Conservation (phyloP, 1,140 invertebrate genomes). For the Nasonia longicornis region DNA sequence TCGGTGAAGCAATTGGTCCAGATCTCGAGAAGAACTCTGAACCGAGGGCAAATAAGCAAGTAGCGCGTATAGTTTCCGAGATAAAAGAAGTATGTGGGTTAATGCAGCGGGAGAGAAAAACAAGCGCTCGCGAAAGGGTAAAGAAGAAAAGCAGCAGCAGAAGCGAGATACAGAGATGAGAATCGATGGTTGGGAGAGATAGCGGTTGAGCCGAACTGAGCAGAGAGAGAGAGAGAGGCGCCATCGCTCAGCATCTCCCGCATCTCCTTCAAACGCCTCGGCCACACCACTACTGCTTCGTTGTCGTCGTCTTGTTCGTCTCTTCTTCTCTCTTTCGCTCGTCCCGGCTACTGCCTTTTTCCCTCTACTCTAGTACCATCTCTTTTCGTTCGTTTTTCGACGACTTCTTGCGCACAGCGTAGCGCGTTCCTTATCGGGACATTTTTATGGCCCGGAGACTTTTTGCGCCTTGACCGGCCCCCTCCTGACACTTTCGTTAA, state of each 20-base stretch:
- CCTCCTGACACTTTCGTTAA: slow-evolving; percentile 30
- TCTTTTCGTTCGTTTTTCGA: slow-evolving; percentile 17
- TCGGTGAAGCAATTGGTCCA: not conserved
- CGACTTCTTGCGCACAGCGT: slow-evolving; percentile 11
- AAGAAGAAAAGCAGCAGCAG: slow-evolving; percentile 1
- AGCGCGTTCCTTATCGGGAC: slow-evolving; percentile 32
- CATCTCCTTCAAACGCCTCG: slow-evolving; percentile 28
- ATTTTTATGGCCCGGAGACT: slow-evolving; percentile 34
- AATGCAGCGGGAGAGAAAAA: slow-evolving; percentile 26
- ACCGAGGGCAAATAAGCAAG: not conserved
- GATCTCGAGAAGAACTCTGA: not conserved
- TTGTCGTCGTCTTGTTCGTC: not conserved
- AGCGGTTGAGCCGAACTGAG: slow-evolving; percentile 13
- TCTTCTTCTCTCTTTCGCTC: not conserved
- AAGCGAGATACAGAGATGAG: slow-evolving; percentile 1
- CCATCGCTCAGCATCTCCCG: slow-evolving; percentile 25
- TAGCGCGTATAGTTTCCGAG: not conserved
- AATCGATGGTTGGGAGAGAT: slow-evolving; percentile 26
- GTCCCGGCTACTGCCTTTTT: not conserved
- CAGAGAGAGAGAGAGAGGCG: not conserved
- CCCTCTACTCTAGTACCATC: not conserved
- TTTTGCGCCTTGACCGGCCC: slow-evolving; percentile 24
- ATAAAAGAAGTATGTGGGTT: slow-evolving; percentile 22
- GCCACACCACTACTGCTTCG: not conserved
- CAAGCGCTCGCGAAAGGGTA: not conserved